Evolutionary conservation across 2,113 vertebrate species (phyloP).

Genomic region (Arizona elegans): DNA sequence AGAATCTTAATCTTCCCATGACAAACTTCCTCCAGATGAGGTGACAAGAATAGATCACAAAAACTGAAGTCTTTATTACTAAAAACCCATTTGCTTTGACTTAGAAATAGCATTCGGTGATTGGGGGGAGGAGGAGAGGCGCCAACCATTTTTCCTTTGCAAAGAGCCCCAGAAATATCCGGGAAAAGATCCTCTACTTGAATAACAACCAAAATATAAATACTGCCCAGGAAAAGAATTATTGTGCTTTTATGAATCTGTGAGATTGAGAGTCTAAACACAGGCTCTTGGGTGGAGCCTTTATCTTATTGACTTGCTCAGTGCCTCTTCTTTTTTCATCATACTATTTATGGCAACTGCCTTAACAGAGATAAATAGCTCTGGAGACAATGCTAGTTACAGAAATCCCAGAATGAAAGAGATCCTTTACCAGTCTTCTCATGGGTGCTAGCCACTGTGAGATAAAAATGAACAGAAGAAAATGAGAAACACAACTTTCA

Average conservation of each 20-base stretch:
- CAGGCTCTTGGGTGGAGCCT: constrained; percentile 71
- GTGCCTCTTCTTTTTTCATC: constrained; percentile 72
- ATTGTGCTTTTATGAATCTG: constrained; percentile 73
- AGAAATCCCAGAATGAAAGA: constrained; percentile 39
- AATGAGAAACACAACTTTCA: neutral
- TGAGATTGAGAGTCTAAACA: constrained; percentile 70
- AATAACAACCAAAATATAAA: constrained; percentile 70
- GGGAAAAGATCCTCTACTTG: constrained; percentile 32
- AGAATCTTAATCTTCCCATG: neutral
- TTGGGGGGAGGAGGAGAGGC: neutral
- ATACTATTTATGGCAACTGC: constrained; percentile 76
- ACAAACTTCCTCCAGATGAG: neutral
- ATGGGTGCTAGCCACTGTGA: neutral
- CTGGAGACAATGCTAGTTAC: constrained; percentile 64
- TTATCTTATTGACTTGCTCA: constrained; percentile 77
- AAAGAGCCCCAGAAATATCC: neutral
- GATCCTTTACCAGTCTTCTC: constrained; percentile 34
- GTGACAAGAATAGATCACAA: neutral
- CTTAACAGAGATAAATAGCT: constrained; percentile 74
- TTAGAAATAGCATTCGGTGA: fast-evolving
- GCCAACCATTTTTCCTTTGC: neutral
- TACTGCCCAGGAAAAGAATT: constrained; percentile 71
- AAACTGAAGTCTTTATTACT: neutral
- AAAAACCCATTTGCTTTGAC: fast-evolving
- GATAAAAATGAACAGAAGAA: neutral